These are phyloP conservation scores for Lasius fuliginosus DNA, from an alignment of 2,888 invertebrate genomes.

Conservation along the genomic window DNA sequence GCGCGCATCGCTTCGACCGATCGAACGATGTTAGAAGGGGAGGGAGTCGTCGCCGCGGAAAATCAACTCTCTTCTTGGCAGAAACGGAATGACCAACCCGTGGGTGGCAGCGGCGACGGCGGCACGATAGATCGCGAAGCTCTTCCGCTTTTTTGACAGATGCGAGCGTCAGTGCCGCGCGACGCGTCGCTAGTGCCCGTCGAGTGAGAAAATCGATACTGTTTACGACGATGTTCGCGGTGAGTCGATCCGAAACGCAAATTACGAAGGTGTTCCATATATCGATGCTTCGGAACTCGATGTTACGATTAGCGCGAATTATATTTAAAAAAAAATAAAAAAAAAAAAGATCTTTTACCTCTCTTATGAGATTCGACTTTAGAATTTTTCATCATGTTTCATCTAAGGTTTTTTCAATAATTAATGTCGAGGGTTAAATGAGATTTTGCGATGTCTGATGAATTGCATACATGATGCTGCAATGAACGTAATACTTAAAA, in stretches of 20 bases:
- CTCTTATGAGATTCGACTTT: neutral
- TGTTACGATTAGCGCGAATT: neutral
- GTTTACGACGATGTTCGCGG: neutral
- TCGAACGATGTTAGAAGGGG: slow-evolving; percentile 20
- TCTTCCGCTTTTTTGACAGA: slow-evolving; percentile 56
- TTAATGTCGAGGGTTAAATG: neutral
- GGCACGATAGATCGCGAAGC: slow-evolving; percentile 27
- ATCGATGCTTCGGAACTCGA: neutral
- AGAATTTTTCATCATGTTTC: neutral
- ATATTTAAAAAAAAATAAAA: neutral
- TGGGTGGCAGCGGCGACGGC: slow-evolving; percentile 25
- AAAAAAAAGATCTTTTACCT: neutral
- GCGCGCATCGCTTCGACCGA: slow-evolving; percentile 37
- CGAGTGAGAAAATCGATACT: slow-evolving; percentile 14
- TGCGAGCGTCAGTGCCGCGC: slow-evolving; percentile 39
- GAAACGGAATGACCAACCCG: slow-evolving; percentile 30
- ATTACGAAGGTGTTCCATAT: neutral
- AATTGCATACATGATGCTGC: neutral
- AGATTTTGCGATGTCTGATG: neutral
- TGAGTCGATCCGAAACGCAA: slow-evolving; percentile 19
- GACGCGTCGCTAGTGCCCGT: slow-evolving; percentile 32
- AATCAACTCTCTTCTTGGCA: slow-evolving; percentile 48
- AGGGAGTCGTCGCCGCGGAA: slow-evolving; percentile 39
- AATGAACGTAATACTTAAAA: neutral
- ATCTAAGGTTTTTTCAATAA: neutral